Conservation (phyloP, 2,113 vertebrate species). For the Pristiophorus japonicus region DNA sequence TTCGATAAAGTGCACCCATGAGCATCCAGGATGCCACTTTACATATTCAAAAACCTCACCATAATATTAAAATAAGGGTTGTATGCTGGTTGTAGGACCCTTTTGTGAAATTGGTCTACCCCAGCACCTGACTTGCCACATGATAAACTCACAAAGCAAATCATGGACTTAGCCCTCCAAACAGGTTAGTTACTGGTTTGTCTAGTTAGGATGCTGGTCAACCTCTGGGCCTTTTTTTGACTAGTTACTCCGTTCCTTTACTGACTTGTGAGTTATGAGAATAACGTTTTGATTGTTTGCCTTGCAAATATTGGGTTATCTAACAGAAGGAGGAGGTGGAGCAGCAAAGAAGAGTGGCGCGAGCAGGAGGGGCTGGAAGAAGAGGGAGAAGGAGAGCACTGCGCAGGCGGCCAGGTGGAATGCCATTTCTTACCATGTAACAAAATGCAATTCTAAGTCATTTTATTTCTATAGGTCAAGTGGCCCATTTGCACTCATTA, state of each 20-base stretch:
- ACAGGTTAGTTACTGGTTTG: not conserved
- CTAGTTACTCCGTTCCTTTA: not conserved
- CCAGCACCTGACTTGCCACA: not conserved
- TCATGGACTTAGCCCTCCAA: not conserved
- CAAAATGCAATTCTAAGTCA: not conserved
- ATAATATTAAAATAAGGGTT: not conserved
- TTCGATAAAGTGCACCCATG: not conserved
- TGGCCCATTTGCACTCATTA: constrained; percentile 9
- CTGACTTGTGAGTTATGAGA: not conserved
- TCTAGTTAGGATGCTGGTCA: not conserved
- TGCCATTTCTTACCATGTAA: not conserved
- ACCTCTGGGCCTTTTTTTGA: not conserved
- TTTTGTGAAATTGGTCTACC: not conserved
- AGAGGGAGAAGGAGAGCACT: not conserved
- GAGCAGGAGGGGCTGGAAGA: not conserved
- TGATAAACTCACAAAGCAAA: not conserved
- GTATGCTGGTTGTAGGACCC: not conserved
- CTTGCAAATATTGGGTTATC: not conserved
- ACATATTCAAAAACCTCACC: not conserved
- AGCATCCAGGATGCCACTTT: not conserved
- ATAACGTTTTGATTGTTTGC: not conserved
- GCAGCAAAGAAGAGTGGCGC: not conserved
- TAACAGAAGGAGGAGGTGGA: not conserved
- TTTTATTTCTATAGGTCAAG: no score
- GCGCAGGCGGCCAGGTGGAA: not conserved